These are phyloP conservation scores for Hypocryptadius cinnamomeus DNA, from an alignment of 2,113 vertebrate species.

Conservation along the genomic window DNA sequence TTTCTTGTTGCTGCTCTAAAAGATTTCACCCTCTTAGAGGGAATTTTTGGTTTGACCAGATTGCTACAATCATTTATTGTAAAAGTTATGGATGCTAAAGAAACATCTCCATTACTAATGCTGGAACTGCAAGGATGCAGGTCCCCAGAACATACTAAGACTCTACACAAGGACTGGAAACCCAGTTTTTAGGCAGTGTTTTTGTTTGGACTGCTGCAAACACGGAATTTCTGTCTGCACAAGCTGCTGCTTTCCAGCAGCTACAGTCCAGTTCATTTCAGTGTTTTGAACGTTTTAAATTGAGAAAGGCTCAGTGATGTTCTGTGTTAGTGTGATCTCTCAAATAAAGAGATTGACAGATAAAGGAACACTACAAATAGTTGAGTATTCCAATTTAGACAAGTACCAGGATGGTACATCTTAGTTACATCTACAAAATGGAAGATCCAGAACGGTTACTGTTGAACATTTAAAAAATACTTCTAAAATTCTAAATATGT, in stretches of 20 bases:
- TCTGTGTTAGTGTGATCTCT: neutral
- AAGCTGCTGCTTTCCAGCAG: neutral
- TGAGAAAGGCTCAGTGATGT: neutral
- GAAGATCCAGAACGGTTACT: neutral
- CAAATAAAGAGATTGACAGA: neutral
- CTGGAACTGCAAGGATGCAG: neutral
- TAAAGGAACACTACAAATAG: neutral
- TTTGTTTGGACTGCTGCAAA: neutral
- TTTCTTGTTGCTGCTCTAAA: conserved; percentile 1
- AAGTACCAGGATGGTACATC: neutral
- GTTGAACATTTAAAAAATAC: neutral
- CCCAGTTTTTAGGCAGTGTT: neutral
- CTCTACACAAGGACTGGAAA: neutral
- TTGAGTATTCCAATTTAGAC: neutral
- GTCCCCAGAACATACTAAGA: neutral
- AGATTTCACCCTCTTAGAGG: neutral
- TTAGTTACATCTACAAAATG: neutral
- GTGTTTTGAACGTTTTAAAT: neutral
- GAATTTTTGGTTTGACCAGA: neutral
- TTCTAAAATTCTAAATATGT: neutral
- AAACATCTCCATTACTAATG: neutral
- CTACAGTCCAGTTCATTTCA: neutral
- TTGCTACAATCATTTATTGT: neutral
- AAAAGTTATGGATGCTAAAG: neutral
- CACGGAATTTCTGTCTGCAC: neutral